A percentile compares a stretch with the other conserved stretches of the same genome.
These are phyloP conservation scores for Laothoe populi DNA, from an alignment of 2,888 invertebrate genomes.

Conservation along the genomic window DNA sequence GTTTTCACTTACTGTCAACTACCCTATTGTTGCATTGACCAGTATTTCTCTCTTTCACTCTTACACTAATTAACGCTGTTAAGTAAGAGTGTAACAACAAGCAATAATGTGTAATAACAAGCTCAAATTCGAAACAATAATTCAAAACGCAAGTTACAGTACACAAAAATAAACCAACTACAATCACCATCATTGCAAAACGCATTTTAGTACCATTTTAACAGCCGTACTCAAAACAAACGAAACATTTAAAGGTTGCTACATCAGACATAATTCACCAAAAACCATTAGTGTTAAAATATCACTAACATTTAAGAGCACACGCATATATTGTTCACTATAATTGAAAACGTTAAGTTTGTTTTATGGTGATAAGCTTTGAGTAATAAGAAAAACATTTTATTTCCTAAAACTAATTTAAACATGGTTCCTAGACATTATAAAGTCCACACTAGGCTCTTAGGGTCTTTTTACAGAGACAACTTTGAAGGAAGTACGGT, in stretches of 20 bases:
- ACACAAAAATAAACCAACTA: neutral
- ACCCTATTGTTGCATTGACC: no score
- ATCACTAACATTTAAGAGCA: conserved; percentile 1
- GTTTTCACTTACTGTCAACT: no score
- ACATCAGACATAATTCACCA: neutral
- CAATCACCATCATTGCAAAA: neutral
- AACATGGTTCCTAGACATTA: no score
- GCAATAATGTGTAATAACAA: no score
- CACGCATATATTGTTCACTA: neutral
- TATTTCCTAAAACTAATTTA: no score
- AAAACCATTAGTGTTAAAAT: conserved; percentile 9
- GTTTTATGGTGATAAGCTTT: neutral
- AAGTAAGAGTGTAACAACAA: no score
- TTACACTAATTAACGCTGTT: no score
- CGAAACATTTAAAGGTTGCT: conserved; percentile 1
- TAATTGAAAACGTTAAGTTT: neutral
- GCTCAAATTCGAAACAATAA: neutral
- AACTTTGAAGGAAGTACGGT: no score
- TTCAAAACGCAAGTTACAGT: neutral
- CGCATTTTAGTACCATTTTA: conserved; percentile 5
- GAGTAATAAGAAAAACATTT: neutral
- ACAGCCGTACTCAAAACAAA: neutral
- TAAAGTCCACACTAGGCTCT: no score
- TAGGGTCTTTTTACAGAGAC: no score
- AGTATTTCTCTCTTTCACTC: no score